Evolutionary conservation across 2,797 vertebrate species (phyloP).

Genomic region (Crax fasciolata): DNA sequence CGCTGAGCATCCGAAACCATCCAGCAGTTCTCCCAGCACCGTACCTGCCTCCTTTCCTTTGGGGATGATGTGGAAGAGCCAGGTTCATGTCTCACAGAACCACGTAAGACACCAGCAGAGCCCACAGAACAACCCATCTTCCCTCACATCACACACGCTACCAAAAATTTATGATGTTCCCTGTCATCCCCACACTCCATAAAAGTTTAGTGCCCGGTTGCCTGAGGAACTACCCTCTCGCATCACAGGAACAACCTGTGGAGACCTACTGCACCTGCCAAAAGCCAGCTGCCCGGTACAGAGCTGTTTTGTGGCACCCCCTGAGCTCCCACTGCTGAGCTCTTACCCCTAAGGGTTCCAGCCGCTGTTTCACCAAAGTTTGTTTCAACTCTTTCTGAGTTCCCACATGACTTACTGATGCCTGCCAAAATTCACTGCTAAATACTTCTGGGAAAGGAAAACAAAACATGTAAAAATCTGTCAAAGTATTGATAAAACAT

Average conservation of each 20-base stretch:
- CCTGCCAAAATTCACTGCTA: not conserved
- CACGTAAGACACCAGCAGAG: not conserved
- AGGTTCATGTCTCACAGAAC: not conserved
- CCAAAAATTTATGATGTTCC: accelerated
- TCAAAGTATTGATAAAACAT: not conserved
- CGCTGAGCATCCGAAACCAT: not conserved
- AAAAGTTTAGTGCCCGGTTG: not conserved
- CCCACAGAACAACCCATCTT: not conserved
- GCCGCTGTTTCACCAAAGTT: not conserved
- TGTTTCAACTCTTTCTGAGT: not conserved
- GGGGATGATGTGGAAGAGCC: not conserved
- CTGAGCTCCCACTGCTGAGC: not conserved
- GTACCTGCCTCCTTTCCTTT: not conserved
- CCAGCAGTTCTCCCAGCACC: not conserved
- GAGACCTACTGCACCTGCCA: not conserved
- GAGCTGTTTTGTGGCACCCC: not conserved
- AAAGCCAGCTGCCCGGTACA: not conserved
- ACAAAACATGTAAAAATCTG: not conserved
- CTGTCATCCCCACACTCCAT: not conserved
- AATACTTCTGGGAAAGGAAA: not conserved
- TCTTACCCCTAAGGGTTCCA: not conserved
- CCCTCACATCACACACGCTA: not conserved
- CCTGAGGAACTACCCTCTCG: not conserved
- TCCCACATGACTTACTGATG: not conserved
- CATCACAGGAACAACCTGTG: accelerated